phyloP scores from a whole-genome alignment of 2,113 vertebrate genomes.

The Mustela nigripes region DNA sequence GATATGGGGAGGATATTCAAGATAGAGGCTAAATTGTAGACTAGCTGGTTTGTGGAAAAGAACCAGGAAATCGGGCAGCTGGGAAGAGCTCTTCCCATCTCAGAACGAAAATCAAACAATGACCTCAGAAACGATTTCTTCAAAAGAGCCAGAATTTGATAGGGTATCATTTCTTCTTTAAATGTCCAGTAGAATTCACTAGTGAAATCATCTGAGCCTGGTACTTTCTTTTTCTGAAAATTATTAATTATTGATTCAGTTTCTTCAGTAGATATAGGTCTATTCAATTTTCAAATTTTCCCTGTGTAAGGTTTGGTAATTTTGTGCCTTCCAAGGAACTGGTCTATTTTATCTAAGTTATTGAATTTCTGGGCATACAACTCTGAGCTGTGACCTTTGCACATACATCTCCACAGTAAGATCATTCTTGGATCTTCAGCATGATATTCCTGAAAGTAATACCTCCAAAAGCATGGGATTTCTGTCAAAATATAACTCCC shows the following conservation, averaged over 20 bases:
- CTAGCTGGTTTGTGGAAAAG: background rate
- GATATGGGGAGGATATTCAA: background rate
- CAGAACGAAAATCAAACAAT: background rate
- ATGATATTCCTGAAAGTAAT: background rate
- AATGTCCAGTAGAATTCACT: background rate
- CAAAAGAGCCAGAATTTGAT: background rate
- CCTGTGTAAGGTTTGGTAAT: background rate
- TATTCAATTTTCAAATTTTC: background rate
- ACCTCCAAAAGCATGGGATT: background rate
- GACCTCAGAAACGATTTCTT: background rate
- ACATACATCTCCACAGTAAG: background rate
- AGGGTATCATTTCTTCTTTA: constrained; percentile 10
- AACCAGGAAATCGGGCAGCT: background rate
- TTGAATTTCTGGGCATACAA: background rate
- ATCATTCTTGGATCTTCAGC: background rate
- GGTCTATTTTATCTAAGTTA: background rate
- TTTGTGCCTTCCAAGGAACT: background rate
- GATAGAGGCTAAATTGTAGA: background rate
- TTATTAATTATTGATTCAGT: background rate
- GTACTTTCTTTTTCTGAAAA: background rate
- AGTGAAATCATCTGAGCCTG: background rate
- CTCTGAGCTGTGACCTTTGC: background rate
- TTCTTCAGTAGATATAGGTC: background rate
- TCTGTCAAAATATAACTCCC: background rate
- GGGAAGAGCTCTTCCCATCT: background rate